A percentile compares a stretch with the other conserved stretches of the same genome.
Evolutionary conservation across 2,888 invertebrate species (phyloP).

Genomic region (Ichneumon xanthorius): DNA sequence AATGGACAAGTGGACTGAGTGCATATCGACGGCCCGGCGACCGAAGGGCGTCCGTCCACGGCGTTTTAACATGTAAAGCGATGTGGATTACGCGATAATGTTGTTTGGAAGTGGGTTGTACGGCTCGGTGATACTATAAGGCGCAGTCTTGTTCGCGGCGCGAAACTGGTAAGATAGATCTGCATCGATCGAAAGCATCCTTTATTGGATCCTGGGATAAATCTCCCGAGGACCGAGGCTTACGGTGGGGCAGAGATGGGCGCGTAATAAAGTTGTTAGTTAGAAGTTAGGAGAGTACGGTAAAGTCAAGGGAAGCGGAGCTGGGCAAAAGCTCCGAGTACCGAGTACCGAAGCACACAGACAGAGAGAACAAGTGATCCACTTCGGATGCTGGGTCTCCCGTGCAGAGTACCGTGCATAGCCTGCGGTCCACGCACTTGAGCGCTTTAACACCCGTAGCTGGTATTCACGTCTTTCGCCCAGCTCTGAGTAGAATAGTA

Average conservation of each 20-base stretch:
- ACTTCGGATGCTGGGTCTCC: no score
- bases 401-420: no score
- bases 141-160: background rate
- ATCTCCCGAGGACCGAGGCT: background rate
- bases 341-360: no score
- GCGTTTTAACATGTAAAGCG: background rate
- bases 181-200: background rate
- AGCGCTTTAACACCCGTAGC: no score
- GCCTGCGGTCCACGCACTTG: no score
- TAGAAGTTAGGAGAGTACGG: background rate
- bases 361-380: no score
- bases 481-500: no score
- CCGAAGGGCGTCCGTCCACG: background rate
- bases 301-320: background rate
- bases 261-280: background rate
- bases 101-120: background rate
- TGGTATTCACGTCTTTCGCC: no score
- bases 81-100: background rate
- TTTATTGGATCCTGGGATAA: background rate
- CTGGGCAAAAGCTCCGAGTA: background rate
- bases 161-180: background rate
- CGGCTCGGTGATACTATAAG: background rate
- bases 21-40: background rate
- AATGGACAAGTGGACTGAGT: slow-evolving; percentile 32
- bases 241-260: background rate